Percentiles rank a stretch among this genome's conserved stretches.
phyloP scores from a whole-genome alignment of 2,113 vertebrate genomes.

The Willisornis vidua region DNA sequence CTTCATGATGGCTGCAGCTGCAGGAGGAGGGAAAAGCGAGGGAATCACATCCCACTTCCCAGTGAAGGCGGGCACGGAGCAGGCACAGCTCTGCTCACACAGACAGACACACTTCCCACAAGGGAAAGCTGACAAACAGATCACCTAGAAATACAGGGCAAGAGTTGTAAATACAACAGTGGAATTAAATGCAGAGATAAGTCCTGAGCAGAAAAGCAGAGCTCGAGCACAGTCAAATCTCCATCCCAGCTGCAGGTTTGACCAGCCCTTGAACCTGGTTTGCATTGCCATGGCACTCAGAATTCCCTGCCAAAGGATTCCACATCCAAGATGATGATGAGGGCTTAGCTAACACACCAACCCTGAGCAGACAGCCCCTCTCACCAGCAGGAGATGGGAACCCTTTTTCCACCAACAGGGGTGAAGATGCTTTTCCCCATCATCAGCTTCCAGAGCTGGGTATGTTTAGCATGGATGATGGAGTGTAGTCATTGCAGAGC shows the following conservation, averaged over 20 bases:
- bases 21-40: neutral
- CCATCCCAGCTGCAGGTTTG: fast-evolving
- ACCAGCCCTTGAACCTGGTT: neutral
- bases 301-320: neutral
- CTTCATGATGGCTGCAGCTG: neutral
- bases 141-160: neutral
- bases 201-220: neutral
- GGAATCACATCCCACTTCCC: neutral
- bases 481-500: neutral
- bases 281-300: neutral
- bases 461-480: neutral
- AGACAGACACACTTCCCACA: neutral
- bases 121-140: neutral
- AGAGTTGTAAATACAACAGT: neutral
- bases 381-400: fast-evolving
- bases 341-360: neutral
- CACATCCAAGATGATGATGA: neutral
- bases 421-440: neutral
- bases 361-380: fast-evolving
- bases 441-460: neutral
- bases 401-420: neutral
- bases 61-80: neutral
- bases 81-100: neutral
- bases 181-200: neutral
- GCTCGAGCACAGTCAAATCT: neutral